Evolutionary conservation across 92 coral and sea anemone species (phyloP), one percentile per base, ranked within the genome.

Genomic region (Phenganax marumi): DNA sequence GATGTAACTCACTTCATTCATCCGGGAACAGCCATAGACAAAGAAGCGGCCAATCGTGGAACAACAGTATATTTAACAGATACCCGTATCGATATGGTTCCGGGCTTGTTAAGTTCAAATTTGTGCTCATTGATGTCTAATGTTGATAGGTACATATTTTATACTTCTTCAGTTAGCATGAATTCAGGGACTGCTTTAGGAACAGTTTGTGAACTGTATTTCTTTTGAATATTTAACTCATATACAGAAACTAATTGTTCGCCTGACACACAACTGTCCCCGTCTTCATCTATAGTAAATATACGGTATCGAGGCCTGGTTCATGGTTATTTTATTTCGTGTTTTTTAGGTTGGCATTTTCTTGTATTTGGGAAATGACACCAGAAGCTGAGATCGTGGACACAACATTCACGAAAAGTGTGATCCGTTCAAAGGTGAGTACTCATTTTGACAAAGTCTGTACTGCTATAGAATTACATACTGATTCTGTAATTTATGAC

Each of bases 71-170:
- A 95, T 82, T 90, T 95, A 21, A 87, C 98, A 23, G 98, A 95
- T 69, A 91, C 89, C 92, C 97, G 98, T 75, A 95, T 95, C 50
- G 98, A 95, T 83, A 95, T 95, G 98, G 95, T 95, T 18, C 98
- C 98, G 49, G 88, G 75, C 10, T 88, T 95, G 23, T 86, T 95
- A 47, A 95, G 98, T 57, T 95, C 98, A 23, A 90, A 95, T 58
- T 91, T 95, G 25, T 95, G 98, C 74, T 95, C 98, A 2, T 80
- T 95, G 63, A 90, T 91, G 68, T 92, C 97, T 14, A 93, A 92
- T 66, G 93, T 95, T 18, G 97, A 95, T 85, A 90, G 98, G 98
- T 91, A 83, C 52, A 81, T 70, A n/a, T 60, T 6, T 3, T 22
- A 62, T 12, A 8, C 21, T 14, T 1, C 3, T 13, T 54, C 17